Base-by-base conservation (phyloP, 2,888 invertebrate genomes). In the Spilarctia lutea region DNA sequence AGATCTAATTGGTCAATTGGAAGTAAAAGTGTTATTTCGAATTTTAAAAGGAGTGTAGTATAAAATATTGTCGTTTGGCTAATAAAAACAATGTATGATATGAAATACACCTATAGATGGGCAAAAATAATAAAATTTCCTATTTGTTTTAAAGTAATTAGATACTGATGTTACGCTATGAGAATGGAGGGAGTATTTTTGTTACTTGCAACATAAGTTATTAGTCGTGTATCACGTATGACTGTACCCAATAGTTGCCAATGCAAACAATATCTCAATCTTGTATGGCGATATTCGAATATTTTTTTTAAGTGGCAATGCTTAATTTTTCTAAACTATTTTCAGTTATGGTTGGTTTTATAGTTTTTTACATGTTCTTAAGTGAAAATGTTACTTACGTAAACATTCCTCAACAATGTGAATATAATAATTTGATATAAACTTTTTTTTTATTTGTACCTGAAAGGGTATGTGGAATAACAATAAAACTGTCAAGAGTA, bases 311-410 rank as follows among this genome's bases (percentile, higher is more conserved):
- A n/a, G n/a, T n/a, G n/a, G n/a, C n/a, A n/a, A n/a, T n/a, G n/a
- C n/a, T n/a, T n/a, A n/a, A n/a, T n/a, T n/a, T n/a, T n/a, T n/a
- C n/a, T n/a, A n/a, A n/a, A n/a, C n/a, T n/a, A n/a, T n/a, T n/a
- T n/a, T n/a, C n/a, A n/a, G n/a, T n/a, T 72, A 24, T 68, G 30
- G 16, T n/a, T 65, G 30, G 18, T 27, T 30, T 52, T n/a, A 68
- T 68, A 67, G 72, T 60, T 73, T 68, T 73, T 48, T 68, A 56
- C 13, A 10, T 39, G 65, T 33, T 24, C 45, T 63, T 18, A 68
- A 69, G 52, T 73, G 52, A 48, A 65, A 65, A 65, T 69, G 65
- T 52, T 69, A 33, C 52, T 68, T 39, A 65, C 48, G 65, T 73
- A 30, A 65, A 65, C 68, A 73, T 73, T 69, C 73, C 69, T 35